Evolutionary conservation across 2,797 vertebrate species (phyloP).

Genomic region (Prunella strophiata): DNA sequence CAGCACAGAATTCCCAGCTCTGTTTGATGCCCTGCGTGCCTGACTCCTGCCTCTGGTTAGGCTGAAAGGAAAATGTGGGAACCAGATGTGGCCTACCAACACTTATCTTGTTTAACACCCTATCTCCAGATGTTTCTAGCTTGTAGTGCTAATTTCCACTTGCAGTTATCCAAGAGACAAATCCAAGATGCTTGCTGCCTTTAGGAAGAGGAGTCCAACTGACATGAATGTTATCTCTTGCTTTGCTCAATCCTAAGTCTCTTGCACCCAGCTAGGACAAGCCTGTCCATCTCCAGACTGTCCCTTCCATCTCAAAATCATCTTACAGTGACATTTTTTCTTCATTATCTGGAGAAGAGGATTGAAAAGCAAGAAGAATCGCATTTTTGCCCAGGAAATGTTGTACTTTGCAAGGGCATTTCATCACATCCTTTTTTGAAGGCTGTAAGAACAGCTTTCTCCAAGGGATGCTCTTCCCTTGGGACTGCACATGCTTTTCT

Average conservation of each 20-base stretch:
- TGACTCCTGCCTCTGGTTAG: background rate
- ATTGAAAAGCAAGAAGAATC: background rate
- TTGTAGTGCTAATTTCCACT: slow-evolving; percentile 44
- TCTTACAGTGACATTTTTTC: background rate
- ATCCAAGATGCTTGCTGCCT: background rate
- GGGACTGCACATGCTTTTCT: background rate
- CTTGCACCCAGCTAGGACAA: background rate
- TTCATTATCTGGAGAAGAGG: background rate
- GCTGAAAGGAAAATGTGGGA: slow-evolving; percentile 23
- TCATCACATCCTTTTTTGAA: background rate
- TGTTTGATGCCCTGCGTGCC: fast-evolving
- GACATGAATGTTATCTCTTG: background rate
- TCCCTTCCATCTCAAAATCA: background rate
- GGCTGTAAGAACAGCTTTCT: background rate
- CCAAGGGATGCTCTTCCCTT: background rate
- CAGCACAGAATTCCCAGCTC: background rate
- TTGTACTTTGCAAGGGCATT: background rate
- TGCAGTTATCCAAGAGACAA: background rate
- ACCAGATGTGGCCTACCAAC: slow-evolving; percentile 23
- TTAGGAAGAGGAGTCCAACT: background rate
- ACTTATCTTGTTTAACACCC: slow-evolving; percentile 36
- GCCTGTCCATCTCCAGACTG: background rate
- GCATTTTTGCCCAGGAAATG: background rate
- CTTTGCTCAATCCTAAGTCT: background rate
- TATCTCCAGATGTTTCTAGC: slow-evolving; percentile 46